Conservation (phyloP, 2,113 vertebrate genomes). For the Hyla sarda region DNA sequence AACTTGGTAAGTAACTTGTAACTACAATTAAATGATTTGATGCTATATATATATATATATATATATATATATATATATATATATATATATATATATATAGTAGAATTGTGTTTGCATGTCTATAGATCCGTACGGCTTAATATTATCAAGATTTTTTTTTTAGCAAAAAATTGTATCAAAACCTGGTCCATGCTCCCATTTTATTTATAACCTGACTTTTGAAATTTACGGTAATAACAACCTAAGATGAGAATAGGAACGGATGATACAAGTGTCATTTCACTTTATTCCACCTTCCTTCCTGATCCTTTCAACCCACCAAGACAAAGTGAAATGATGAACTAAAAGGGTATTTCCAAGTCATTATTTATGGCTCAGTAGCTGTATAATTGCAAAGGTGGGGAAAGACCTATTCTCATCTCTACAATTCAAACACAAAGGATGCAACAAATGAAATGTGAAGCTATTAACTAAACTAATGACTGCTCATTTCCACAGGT, state of each 20-base stretch:
- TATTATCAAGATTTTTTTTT: too few species aligned
- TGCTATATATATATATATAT: too few species aligned
- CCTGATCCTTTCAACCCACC: not conserved
- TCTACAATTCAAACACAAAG: not conserved
- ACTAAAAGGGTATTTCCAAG: conserved; percentile 11
- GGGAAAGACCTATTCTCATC: not conserved
- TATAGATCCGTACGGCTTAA: too few species aligned
- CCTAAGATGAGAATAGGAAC: not conserved
- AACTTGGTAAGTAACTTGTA: too few species aligned
- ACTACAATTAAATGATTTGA: too few species aligned
- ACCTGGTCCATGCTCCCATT: too few species aligned
- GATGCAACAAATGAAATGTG: conserved; percentile 26
- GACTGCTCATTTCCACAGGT: not conserved
- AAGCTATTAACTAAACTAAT: conserved; percentile 14
- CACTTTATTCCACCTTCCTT: not conserved
- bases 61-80: too few species aligned
- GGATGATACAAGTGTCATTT: not conserved
- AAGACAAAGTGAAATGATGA: conserved; percentile 1
- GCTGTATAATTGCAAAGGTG: conserved; percentile 43
- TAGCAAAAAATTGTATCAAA: too few species aligned
- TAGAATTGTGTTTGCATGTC: too few species aligned
- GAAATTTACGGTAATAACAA: too few species aligned
- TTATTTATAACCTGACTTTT: too few species aligned
- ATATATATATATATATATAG: too few species aligned
- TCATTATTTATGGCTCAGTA: conserved; percentile 31